These are phyloP conservation scores for Penelope pileata DNA, from an alignment of 2,113 vertebrate species.

Conservation along the genomic window DNA sequence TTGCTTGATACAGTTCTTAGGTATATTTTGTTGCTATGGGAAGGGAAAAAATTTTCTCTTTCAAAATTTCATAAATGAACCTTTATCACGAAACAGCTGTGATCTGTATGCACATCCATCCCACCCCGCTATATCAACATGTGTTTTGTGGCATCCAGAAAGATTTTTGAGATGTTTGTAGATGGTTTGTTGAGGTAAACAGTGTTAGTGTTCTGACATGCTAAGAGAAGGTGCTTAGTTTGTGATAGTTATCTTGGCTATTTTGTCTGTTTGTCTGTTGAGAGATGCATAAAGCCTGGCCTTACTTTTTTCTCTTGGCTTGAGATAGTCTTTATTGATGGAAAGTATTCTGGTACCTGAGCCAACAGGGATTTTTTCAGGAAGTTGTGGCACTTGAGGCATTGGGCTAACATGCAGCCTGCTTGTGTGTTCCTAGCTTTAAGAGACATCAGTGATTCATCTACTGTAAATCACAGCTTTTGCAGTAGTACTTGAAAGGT, in stretches of 20 bases:
- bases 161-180: background rate
- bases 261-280: background rate
- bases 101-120: background rate
- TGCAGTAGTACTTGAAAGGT: background rate
- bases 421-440: background rate
- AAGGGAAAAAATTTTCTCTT: background rate
- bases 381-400: background rate
- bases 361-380: background rate
- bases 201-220: fast-evolving
- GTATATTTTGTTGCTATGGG: background rate
- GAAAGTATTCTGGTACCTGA: too few species aligned
- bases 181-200: background rate
- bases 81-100: background rate
- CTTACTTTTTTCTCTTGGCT: background rate
- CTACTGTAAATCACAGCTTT: background rate
- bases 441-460: background rate
- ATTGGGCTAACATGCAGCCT: background rate
- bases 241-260: background rate
- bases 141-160: background rate
- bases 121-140: background rate
- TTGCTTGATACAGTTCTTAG: background rate
- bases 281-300: background rate
- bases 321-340: too few species aligned
- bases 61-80: background rate
- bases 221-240: background rate